Evolutionary conservation across 2,113 vertebrate genomes (phyloP), one percentile per base, ranked within the genome.

Genomic region (Blennius ocellaris): DNA sequence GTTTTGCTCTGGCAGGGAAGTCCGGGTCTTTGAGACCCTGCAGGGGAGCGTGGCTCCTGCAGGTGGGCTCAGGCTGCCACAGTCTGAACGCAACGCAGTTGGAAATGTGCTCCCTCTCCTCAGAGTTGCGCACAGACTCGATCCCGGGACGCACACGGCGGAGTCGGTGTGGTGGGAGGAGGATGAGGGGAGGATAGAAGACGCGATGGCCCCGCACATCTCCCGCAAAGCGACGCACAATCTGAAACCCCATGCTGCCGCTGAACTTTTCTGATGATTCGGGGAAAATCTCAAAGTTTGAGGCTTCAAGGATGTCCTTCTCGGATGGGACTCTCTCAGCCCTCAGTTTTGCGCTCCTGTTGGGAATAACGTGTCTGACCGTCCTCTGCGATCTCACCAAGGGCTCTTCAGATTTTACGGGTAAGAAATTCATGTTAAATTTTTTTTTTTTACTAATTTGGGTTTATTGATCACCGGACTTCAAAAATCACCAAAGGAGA

Each of bases 261-360:
- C 45, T 40, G 62, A 30, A 30, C 21, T 40, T 69, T 83, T 85
- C 80, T 82, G 41, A 82, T 85, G 83, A 74, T 74, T 45, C 64
- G 72, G 79, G 82, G 79, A 68, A 68, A 69, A 73, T 76, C 70
- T 11, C 16, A 60, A 57, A 82, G 78, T 61, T 57, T 30, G 92
- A 90, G 87, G 91, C 83, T 89, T 92, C 85, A 91, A 97, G 94
- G 93, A 97, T 97, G 96, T 94, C 90, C 92, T 84, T 92, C 90
- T 87, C 91, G 87, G 92, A 93, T 89, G 90, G 87, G 83, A 90
- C 87, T 88, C 75, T 89, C 80, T 92, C 90, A 61, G 83, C 85
- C 92, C 93, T 92, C 87, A 88, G 68, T 90, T 84, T 51, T 88
- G 89, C 92, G 78, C 90, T 95, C 86, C 81, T 95, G 76, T 39